phyloP scores from a whole-genome alignment of 1,140 invertebrate species.

The Drosophila persimilis region DNA sequence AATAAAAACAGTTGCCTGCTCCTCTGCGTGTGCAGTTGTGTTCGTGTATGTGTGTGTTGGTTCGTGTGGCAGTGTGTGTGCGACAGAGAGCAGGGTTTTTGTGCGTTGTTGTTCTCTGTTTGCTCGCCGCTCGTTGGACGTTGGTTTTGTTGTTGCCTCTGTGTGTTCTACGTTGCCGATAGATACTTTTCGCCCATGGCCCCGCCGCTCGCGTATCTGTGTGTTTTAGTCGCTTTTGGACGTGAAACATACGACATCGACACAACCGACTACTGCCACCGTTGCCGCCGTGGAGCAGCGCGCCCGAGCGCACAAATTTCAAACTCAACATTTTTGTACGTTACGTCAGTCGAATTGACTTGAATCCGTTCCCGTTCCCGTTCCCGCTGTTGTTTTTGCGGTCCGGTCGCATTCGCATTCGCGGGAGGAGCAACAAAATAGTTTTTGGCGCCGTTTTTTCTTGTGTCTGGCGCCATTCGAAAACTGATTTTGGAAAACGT shows the following conservation, averaged over 20 bases:
- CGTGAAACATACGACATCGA: slow-evolving; percentile 76
- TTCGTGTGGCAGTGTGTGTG: slow-evolving; percentile 18
- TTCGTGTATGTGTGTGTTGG: slow-evolving; percentile 1
- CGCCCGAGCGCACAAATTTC: slow-evolving; percentile 18
- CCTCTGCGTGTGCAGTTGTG: slow-evolving; percentile 38
- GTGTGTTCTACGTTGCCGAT: slow-evolving; percentile 73
- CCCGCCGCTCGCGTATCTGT: slow-evolving; percentile 48
- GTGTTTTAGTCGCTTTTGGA: slow-evolving; percentile 79
- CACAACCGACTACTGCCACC: slow-evolving; percentile 42
- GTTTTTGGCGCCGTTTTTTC: slow-evolving; percentile 74
- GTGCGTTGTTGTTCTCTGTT: slow-evolving; percentile 76
- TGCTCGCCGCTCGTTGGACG: slow-evolving; percentile 44
- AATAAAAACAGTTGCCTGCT: slow-evolving; percentile 68
- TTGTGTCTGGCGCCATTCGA: slow-evolving; percentile 39
- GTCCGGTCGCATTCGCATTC: neutral
- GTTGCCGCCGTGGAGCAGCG: slow-evolving; percentile 7
- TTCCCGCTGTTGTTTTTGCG: slow-evolving; percentile 11
- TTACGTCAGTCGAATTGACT: slow-evolving; percentile 62
- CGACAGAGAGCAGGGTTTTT: slow-evolving; percentile 46
- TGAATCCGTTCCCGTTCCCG: neutral
- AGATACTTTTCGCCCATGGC: slow-evolving; percentile 58
- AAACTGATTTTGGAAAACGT: slow-evolving; percentile 28
- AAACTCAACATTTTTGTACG: slow-evolving; percentile 71
- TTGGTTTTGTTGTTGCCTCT: slow-evolving; percentile 43
- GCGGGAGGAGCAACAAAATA: slow-evolving; percentile 21